Conservation (phyloP, 2,113 vertebrate genomes). For the Notothenia coriiceps region DNA sequence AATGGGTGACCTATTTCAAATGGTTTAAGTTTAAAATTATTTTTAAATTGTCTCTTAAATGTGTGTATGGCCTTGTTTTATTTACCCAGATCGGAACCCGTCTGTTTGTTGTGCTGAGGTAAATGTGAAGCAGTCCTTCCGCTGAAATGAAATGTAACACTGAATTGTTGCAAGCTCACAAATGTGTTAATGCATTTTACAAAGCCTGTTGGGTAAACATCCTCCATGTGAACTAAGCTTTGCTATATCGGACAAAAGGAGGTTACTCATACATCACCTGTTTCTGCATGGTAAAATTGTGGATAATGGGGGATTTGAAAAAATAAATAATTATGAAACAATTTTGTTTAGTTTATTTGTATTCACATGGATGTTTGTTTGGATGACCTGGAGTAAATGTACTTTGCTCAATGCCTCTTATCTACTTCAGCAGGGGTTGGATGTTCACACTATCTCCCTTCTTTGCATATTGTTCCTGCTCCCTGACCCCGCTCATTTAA, state of each 20-base stretch:
- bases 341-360: background rate
- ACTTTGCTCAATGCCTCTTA: background rate
- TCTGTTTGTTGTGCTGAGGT: background rate
- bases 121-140: no score
- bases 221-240: background rate
- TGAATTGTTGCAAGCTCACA: background rate
- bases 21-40: background rate
- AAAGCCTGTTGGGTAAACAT: background rate
- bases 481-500: background rate
- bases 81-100: background rate
- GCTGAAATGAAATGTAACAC: background rate
- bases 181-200: background rate
- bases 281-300: background rate
- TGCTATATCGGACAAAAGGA: background rate
- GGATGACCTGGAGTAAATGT: background rate
- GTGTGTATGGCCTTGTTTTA: background rate
- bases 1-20: background rate
- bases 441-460: background rate
- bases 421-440: background rate
- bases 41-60: background rate
- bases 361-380: background rate
- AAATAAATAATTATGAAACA: no score
- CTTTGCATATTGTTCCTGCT: background rate
- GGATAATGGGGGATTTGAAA: background rate
- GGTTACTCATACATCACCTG: no score